Evolutionary conservation across 2,888 invertebrate species (phyloP), one percentile per base, ranked within the genome.

Genomic region (Spilosoma lubricipeda): DNA sequence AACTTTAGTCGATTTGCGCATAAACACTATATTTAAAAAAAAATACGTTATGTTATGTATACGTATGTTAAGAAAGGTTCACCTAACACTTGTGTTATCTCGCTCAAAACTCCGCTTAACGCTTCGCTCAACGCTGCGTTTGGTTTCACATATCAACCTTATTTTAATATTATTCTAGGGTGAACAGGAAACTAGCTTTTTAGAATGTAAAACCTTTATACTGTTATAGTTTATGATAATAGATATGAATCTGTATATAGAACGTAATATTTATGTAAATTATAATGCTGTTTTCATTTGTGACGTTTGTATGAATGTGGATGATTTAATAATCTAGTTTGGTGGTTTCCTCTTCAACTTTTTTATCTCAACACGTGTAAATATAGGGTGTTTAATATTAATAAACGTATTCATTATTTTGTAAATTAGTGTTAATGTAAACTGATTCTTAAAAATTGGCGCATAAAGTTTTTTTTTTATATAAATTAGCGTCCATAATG

Each of bases 161-260:
- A 67, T 15, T 71, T 67, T 74, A n/a, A 70, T 48, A 48, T 36
- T 67, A 67, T 52, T 71, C 77, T 80, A 30, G 59, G 48, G 39
- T 71, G 69, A 74, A 45, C 84, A 83, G 83, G 83, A 82, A 82
- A 45, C 73, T 73, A 73, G 36, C 59, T 74, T 36, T 70, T 65
- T 69, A 67, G 74, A 39, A 74, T 81, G 72, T 67, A 63, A 59
- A 76, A 68, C 77, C 79, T 77, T 79, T 84, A 80, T 79, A 56
- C 20, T 36, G 30, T 33, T 63, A 76, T 83, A 72, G 64, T 83
- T 84, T 79, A 81, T 84, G 74, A 67, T 66, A 36, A 45, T 39
- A n/a, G 83, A 83, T 83, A 84, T 30, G 68, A 18, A 83, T 83
- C 83, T 59, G 70, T 56, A 74, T 73, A 81, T 77, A 67, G 80